These are phyloP conservation scores for Polypedilum vanderplanki DNA, from an alignment of 1,140 invertebrate species.

Conservation along the genomic window DNA sequence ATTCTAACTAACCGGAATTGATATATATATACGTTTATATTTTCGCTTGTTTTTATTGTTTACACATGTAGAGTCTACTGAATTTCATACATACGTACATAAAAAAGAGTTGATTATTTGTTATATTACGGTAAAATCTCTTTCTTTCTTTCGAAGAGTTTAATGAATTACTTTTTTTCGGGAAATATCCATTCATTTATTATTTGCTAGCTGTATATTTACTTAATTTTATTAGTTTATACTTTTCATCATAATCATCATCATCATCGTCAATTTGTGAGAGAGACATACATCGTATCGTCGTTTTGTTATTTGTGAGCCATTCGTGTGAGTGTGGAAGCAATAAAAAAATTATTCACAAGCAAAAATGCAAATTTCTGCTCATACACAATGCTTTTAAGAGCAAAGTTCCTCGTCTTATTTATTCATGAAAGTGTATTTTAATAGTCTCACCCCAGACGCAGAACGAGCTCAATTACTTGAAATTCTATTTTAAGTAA, in stretches of 20 bases:
- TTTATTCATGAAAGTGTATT: constrained; percentile 5
- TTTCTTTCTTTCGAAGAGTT: not conserved
- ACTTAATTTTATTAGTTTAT: too few species aligned
- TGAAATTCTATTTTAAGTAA: constrained; percentile 19
- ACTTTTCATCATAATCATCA: too few species aligned
- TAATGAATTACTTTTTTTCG: not conserved
- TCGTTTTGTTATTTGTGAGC: too few species aligned
- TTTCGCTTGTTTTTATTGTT: not conserved
- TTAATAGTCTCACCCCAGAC: constrained; percentile 1
- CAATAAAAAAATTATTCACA: constrained; percentile 6
- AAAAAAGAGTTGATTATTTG: not conserved
- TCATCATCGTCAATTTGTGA: not conserved
- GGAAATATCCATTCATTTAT: not conserved
- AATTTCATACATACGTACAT: too few species aligned
- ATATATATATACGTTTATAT: not conserved
- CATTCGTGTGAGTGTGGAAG: not conserved
- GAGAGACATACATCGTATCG: not conserved
- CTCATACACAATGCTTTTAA: not conserved
- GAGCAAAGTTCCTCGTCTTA: constrained; percentile 4
- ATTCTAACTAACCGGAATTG: constrained; percentile 17
- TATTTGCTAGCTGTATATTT: not conserved
- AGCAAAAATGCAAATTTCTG: not conserved
- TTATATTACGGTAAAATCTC: not conserved
- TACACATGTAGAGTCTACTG: constrained; percentile 1
- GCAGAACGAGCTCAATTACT: not conserved